Evolutionary conservation across 2,888 invertebrate species (phyloP), one percentile per base, ranked within the genome.

Genomic region (Drosophila falleni): DNA sequence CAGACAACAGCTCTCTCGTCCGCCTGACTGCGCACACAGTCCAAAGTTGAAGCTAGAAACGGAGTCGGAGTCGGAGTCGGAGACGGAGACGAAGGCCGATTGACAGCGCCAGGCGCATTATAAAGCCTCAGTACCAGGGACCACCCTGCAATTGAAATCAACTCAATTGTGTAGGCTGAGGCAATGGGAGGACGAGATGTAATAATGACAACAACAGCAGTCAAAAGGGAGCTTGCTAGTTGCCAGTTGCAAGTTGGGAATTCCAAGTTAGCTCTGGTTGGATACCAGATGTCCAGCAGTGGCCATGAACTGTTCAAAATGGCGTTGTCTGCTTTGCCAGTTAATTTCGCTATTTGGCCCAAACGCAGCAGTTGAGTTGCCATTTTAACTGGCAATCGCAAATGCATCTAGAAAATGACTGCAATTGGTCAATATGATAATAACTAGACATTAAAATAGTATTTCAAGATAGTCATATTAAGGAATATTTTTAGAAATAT

Each of bases 21-120:
- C 46, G 59, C 77, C 78, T 75, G 62, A 78, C 71, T 84, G 86
- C 74, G 56, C 87, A 77, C 78, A 64, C 59, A 61, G 49, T 35
- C 51, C 59, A 47, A 39, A 62, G 66, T 46, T 33, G 26, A 16
- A 37, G 60, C 42, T 31, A 8, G 29, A n/a, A 8, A 29, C 8
- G 39, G 4, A 56, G 49, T 4, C 9, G 15, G 23, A 16, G 49
- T 0, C 5, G 41, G 31, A 26, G 47, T n/a, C 10, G 13, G 41
- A 26, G 47, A 42, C 19, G 37, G 13, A 50, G 49, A 35, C 19
- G 42, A 31, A 56, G 55, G 41, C 59, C 63, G 84, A 86, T 86
- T 85, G 88, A 85, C 88, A 88, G 87, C 78, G 72, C 87, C 81
- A 72, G 82, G 85, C 87, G 80, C 82, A 84, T 87, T 84, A 82